Evolutionary conservation across 2,888 invertebrate species (phyloP).

Genomic region (Cyclophora punctaria): DNA sequence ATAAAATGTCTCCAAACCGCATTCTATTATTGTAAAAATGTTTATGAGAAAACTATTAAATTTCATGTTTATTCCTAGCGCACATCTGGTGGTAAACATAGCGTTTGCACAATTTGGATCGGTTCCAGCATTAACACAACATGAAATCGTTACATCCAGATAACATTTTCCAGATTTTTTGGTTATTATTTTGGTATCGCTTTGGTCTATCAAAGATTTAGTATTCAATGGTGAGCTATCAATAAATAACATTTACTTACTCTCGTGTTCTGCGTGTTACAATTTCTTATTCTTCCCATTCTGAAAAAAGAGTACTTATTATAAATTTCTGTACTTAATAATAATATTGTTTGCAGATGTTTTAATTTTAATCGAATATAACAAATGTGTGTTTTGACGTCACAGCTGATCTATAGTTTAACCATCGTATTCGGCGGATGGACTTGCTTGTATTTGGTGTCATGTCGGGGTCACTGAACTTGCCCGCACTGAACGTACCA

Average conservation of each 20-base stretch:
- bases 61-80: constrained; percentile 44
- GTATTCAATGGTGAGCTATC: too few species aligned
- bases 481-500: constrained; percentile 15
- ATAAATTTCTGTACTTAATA: too few species aligned
- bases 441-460: constrained; percentile 23
- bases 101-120: constrained; percentile 47
- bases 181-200: too few species aligned
- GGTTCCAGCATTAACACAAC: constrained; percentile 44
- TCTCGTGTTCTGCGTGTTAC: too few species aligned
- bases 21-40: constrained; percentile 6
- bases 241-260: too few species aligned
- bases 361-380: neutral
- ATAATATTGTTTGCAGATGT: neutral
- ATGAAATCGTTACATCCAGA: constrained; percentile 8
- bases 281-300: too few species aligned
- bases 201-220: too few species aligned
- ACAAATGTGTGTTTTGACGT: neutral
- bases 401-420: too few species aligned
- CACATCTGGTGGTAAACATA: constrained; percentile 43
- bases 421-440: constrained; percentile 3
- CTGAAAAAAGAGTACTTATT: too few species aligned
- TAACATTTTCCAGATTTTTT: neutral
- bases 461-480: constrained; percentile 45
- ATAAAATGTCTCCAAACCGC: too few species aligned
- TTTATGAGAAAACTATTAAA: constrained; percentile 17